Evolutionary conservation across 2,113 vertebrate species (phyloP), one percentile per base, ranked within the genome.

Genomic region (Tympanuchus pallidicinctus): DNA sequence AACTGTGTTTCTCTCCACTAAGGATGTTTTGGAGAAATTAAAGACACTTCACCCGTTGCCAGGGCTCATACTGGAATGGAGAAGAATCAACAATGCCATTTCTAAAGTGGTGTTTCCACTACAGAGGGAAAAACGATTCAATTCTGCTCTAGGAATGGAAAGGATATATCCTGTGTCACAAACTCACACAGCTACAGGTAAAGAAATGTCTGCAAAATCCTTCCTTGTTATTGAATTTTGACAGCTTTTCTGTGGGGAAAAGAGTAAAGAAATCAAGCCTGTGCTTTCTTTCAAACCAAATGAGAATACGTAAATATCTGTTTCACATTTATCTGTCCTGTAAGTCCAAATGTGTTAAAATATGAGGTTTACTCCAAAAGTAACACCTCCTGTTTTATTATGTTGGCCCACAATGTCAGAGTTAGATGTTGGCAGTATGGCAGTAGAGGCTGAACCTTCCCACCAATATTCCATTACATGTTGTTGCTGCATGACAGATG

Each of bases 141-240:
- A 98, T 93, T 86, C 97, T 50, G 76, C 88, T 8, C 97, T 99
- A 88, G 97, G 97, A 88, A 99, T 99, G 99, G 98, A 99, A 95
- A 98, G 99, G 92, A 98, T 99, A 91, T 98, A 99, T 95, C 98
- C 98, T 48, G 43, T 99, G 22, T 98, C 98, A 74, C 99, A 99
- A 80, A 99, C 98, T 12, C 98, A 99, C 96, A 99, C 98, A n/a
- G 98, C 99, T 86, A 99, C 99, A 98, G 99, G 99, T 99, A 90
- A 96, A 75, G n/a, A 92, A 77, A 81, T 12, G 4, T 1, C 1
- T 63, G 47, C 25, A 45, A 82, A 83, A 69, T 36, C 40, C 25
- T 92, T 11, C 12, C 8, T 75, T 73, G 19, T 75, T 85, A 30
- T 16, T 40, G 45, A 0, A 6, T 13, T 28, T 48, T 40, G 13